Evolutionary conservation across 2,888 invertebrate species (phyloP), one percentile per base, ranked within the genome.

Genomic region (Aphrophora alni): DNA sequence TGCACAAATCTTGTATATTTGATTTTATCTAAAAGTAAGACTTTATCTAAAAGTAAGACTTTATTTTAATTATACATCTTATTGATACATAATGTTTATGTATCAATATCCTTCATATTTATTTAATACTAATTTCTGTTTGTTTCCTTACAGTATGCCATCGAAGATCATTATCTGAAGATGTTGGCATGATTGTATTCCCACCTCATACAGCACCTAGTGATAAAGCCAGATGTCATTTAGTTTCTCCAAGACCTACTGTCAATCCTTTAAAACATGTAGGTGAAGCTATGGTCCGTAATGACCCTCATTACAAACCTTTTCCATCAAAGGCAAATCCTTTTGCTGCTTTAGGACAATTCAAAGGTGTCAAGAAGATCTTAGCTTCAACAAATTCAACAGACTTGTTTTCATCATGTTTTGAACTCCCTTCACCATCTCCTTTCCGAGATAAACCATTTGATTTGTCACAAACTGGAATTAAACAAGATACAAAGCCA

Each of bases 271-370:
- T 92, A 80, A 92, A 88, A 82, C 87, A 93, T 85, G 93, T 96
- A 10, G 96, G 95, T 76, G 95, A 95, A 89, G 93, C 95, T 82
- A 97, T 97, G 93, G 94, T 96, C 87, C 91, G 94, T 84, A 93
- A 95, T 85, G 96, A 96, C 89, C 92, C 94, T 78, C 94, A 95
- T 88, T 95, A 96, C 87, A 93, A 93, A 86, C 95, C 93, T 1
- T 90, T 91, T 85, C 90, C 91, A 69, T 87, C 83, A 76, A 91
- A 91, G 83, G 90, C 91, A 73, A 95, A 95, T 88, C 94, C 95
- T 0, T 95, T 95, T 87, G 92, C 93, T 81, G 91, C 94, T 10
- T 90, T 96, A 75, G 93, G 93, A 85, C 92, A 94, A 85, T 93
- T 94, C 88, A 92, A 94, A 83, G 95, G 95, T 84, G 95, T 95